Percentiles rank a stretch among this genome's conserved stretches.
Conservation (phyloP, 2,113 vertebrate species). For the Gasterosteus nipponicus region DNA sequence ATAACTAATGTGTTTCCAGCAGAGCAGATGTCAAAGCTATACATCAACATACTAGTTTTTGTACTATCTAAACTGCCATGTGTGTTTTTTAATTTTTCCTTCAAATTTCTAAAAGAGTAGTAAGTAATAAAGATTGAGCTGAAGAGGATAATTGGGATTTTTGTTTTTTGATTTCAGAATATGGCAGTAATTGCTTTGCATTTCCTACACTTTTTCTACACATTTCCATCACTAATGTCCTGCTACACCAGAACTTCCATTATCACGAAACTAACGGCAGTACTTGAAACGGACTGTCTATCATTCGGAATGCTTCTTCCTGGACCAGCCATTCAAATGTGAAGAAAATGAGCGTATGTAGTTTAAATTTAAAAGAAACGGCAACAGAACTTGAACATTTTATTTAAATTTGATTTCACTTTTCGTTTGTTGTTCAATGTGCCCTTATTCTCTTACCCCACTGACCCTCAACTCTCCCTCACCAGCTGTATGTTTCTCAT, state of each 20-base stretch:
- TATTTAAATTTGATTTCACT: not conserved
- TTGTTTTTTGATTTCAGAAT: constrained; percentile 45
- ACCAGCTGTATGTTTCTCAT: not conserved
- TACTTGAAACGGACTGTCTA: not conserved
- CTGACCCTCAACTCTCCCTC: not conserved
- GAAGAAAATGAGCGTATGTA: not conserved
- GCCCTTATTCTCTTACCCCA: not conserved
- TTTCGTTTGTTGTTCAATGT: not conserved
- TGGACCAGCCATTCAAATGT: not conserved
- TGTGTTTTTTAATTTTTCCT: constrained; percentile 37
- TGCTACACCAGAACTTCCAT: not conserved
- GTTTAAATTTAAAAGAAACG: not conserved
- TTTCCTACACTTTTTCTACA: not conserved
- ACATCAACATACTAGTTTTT: constrained; percentile 13
- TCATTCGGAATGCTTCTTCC: not conserved
- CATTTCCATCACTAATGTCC: not conserved
- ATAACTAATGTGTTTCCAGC: not conserved
- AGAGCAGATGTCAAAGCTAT: not conserved
- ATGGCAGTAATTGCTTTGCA: not conserved
- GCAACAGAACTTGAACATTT: not conserved
- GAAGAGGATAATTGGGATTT: constrained; percentile 46
- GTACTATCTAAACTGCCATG: constrained; percentile 34
- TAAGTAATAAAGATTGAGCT: constrained; percentile 64
- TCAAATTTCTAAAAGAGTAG: constrained; percentile 51
- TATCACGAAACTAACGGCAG: not conserved